phyloP scores from a whole-genome alignment of 1,140 invertebrate species.

The Pomacea maculata region DNA sequence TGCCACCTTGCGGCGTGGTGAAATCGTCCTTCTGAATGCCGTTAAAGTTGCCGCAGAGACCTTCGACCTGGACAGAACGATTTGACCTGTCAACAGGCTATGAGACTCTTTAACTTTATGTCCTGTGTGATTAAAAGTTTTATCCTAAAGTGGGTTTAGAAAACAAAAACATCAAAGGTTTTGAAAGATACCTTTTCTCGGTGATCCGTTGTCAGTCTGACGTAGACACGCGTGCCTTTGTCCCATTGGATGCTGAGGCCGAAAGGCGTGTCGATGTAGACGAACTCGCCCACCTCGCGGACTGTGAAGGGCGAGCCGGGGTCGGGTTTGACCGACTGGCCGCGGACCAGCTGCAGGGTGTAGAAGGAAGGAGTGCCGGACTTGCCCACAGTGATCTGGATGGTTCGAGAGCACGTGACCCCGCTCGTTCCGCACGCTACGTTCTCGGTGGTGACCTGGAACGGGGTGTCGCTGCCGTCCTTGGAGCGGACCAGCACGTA shows the following conservation, averaged over 20 bases:
- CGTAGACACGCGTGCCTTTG: constrained; percentile 81
- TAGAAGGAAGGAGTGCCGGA: constrained; percentile 41
- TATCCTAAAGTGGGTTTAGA: no score
- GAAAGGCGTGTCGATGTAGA: constrained; percentile 80
- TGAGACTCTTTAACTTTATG: no score
- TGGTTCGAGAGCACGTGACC: constrained; percentile 85
- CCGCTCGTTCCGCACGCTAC: constrained; percentile 86
- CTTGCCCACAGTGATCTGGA: constrained; percentile 71
- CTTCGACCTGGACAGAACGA: constrained; percentile 72
- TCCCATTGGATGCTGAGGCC: constrained; percentile 86
- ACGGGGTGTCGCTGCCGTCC: constrained; percentile 25
- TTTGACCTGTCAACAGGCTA: no score
- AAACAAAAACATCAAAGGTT: no score
- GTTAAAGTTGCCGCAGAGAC: constrained; percentile 92
- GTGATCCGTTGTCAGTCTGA: constrained; percentile 72
- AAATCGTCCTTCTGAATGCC: constrained; percentile 74
- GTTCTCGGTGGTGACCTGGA: constrained; percentile 70
- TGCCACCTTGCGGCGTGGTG: constrained; percentile 79
- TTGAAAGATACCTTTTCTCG: constrained; percentile 68
- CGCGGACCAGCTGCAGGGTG: constrained; percentile 49
- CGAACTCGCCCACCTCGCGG: constrained; percentile 76
- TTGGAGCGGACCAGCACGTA: constrained; percentile 79
- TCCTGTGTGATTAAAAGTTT: no score
- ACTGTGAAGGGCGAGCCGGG: constrained; percentile 66
- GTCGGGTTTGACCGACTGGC: constrained; percentile 47